Conservation (phyloP, 2,113 vertebrate genomes). For the Xiphophorus maculatus region DNA sequence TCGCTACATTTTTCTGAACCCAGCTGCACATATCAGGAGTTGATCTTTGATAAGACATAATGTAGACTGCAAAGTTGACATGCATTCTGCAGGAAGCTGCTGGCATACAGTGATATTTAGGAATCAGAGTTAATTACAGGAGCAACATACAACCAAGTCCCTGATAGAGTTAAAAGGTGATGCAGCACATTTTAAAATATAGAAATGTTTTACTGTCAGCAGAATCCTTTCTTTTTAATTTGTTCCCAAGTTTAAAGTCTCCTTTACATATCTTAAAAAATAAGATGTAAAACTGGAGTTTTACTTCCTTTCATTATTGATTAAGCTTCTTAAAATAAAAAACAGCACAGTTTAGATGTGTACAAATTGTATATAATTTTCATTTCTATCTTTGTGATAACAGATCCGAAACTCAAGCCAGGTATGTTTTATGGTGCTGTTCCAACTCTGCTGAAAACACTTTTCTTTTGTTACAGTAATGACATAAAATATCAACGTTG, state of each 20-base stretch:
- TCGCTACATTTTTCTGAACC: conserved; percentile 32
- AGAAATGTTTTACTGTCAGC: not conserved
- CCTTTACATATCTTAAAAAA: not conserved
- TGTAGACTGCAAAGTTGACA: not conserved
- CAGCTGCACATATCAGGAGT: conserved; percentile 35
- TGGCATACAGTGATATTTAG: not conserved
- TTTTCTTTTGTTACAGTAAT: not conserved
- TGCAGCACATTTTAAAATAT: not conserved
- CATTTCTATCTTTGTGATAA: not conserved
- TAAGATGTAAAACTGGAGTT: not conserved
- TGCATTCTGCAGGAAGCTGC: not conserved
- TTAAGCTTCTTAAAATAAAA: not conserved
- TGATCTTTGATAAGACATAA: conserved; percentile 30
- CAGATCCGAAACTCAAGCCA: not conserved
- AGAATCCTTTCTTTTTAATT: not conserved
- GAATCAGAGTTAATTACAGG: not conserved
- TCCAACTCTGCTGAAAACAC: not conserved
- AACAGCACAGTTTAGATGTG: not conserved
- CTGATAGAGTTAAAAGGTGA: not conserved
- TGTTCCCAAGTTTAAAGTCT: not conserved
- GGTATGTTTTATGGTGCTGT: no score
- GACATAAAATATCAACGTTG: not conserved
- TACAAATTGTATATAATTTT: not conserved
- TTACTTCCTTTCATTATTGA: not conserved
- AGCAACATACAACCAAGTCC: not conserved